phyloP scores from a whole-genome alignment of 2,797 vertebrate genomes.

The Kryptopterus vitreolus region DNA sequence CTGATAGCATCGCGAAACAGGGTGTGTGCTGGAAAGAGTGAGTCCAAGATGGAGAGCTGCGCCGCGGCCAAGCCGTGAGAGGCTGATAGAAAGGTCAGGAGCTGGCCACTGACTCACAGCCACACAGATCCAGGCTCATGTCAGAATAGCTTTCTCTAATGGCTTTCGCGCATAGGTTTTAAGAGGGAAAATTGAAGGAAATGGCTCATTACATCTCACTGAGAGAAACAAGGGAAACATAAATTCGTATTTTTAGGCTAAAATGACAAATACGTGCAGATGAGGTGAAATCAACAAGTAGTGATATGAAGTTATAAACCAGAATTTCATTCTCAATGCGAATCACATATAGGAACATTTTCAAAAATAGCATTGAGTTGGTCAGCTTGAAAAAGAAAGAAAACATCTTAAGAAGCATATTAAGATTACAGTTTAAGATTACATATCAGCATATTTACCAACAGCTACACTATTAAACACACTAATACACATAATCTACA shows the following conservation, averaged over 20 bases:
- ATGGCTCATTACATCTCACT: neutral
- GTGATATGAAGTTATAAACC: neutral
- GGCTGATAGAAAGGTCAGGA: constrained; percentile 69
- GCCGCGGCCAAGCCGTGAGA: constrained; percentile 62
- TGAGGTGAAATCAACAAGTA: neutral
- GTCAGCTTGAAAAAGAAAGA: neutral
- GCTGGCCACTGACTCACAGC: constrained; percentile 34
- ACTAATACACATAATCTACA: too few relatives aligned
- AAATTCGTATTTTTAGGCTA: neutral
- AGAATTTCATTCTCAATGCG: neutral
- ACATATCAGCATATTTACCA: neutral
- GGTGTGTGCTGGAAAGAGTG: constrained; percentile 51
- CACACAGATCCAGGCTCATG: constrained; percentile 1
- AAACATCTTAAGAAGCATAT: too few relatives aligned
- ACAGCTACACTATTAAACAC: too few relatives aligned
- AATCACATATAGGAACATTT: neutral
- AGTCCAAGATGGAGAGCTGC: constrained; percentile 49
- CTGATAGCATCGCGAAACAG: constrained; percentile 81
- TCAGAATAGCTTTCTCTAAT: neutral
- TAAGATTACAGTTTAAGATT: too few relatives aligned
- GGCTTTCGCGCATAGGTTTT: neutral
- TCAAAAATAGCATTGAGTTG: neutral
- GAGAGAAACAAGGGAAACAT: neutral
- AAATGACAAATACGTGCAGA: neutral
- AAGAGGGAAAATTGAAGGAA: neutral